These are phyloP conservation scores for Drosophila watanabei DNA, from an alignment of 1,140 invertebrate genomes.

Conservation along the genomic window DNA sequence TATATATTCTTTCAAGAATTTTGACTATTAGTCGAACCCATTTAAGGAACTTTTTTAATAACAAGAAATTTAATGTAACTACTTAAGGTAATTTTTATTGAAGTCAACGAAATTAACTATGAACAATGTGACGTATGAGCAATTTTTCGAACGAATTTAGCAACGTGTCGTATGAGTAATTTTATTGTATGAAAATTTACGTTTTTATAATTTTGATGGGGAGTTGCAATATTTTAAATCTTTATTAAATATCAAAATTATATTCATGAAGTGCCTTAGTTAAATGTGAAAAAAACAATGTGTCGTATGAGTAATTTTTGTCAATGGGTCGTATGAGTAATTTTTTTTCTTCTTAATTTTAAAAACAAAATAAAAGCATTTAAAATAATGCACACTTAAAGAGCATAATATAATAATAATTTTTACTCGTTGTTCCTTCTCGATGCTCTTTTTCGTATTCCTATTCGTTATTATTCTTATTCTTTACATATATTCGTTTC, in stretches of 20 bases:
- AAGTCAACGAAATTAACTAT: not conserved
- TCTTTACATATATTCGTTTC: no score
- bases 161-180: not conserved
- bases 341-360: no score
- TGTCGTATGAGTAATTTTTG: not conserved
- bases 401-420: no score
- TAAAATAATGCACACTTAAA: no score
- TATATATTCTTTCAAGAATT: not conserved
- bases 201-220: not conserved
- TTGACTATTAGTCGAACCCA: not conserved
- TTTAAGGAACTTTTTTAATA: not conserved
- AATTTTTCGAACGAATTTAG: not conserved
- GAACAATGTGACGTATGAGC: not conserved
- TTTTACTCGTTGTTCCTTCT: no score
- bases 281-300: not conserved
- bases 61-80: not conserved
- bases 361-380: no score
- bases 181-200: not conserved
- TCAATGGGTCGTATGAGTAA: not conserved
- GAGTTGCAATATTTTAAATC: no score
- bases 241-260: no score
- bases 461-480: no score
- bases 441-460: no score
- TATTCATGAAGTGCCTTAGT: no score
- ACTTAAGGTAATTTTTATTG: not conserved